A percentile compares a stretch with the other conserved stretches of the same genome.
Evolutionary conservation across 1,140 invertebrate genomes (phyloP).

Genomic region (Drosophila nigrodunni): DNA sequence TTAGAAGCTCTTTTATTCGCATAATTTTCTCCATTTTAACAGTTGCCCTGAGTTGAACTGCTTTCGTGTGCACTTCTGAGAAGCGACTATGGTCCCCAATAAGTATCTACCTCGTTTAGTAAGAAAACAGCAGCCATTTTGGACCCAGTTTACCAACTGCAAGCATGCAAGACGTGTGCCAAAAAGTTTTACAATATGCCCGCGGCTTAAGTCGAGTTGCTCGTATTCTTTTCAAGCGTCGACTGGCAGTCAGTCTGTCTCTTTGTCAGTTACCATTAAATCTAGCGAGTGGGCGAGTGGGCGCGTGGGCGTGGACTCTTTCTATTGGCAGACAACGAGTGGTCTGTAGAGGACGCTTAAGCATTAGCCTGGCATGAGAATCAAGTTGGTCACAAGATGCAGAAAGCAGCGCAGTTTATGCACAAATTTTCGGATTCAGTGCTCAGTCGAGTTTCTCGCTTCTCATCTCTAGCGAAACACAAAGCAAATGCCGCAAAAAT

Average conservation of each 20-base stretch:
- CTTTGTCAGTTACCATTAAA: slow-evolving; percentile 25
- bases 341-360: slow-evolving; percentile 39
- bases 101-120: slow-evolving; percentile 14
- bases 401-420: slow-evolving; percentile 74
- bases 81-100: slow-evolving; percentile 4
- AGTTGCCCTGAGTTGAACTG: slow-evolving; percentile 49
- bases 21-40: slow-evolving; percentile 63
- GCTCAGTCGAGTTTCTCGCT: slow-evolving; percentile 48
- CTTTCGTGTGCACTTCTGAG: slow-evolving; percentile 28
- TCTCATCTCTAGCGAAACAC: slow-evolving; percentile 27
- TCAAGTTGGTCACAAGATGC: slow-evolving; percentile 44
- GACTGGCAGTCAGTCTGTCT: slow-evolving; percentile 34
- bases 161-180: slow-evolving; percentile 79
- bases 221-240: slow-evolving; percentile 19
- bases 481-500: slow-evolving; percentile 47
- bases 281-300: slow-evolving; percentile 10
- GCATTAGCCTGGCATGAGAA: slow-evolving; percentile 47
- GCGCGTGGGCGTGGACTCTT: slow-evolving; percentile 36
- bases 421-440: slow-evolving; percentile 70
- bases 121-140: slow-evolving; percentile 18
- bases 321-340: slow-evolving; percentile 44
- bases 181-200: slow-evolving; percentile 81
- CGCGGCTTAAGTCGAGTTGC: slow-evolving; percentile 50
- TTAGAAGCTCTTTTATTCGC: slow-evolving; percentile 22
- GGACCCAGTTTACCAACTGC: slow-evolving; percentile 45